phyloP scores from a whole-genome alignment of 2,113 vertebrate species.

The Panthera uncia region DNA sequence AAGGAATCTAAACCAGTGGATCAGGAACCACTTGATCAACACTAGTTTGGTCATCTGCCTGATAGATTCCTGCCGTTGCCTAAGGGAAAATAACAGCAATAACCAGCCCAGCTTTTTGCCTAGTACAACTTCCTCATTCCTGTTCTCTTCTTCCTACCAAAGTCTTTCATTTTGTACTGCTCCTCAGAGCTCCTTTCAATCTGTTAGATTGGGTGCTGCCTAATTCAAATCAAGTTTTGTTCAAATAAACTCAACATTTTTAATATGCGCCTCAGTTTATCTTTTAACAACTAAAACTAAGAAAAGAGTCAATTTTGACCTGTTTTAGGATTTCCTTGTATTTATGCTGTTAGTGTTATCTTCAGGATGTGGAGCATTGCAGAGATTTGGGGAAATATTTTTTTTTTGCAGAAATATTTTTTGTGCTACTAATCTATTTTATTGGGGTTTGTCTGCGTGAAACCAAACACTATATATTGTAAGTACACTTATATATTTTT shows the following conservation, averaged over 20 bases:
- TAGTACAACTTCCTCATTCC: not conserved
- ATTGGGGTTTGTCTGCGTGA: not conserved
- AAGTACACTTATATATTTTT: not conserved
- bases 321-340: not conserved
- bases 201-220: not conserved
- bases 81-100: not conserved
- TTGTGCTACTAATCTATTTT: not conserved
- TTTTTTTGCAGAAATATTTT: not conserved
- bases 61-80: no score
- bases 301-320: not conserved
- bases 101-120: not conserved
- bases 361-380: not conserved
- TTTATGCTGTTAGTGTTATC: not conserved
- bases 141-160: not conserved
- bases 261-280: not conserved
- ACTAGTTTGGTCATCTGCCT: not conserved
- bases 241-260: not conserved
- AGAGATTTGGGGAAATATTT: not conserved
- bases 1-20: not conserved
- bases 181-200: not conserved
- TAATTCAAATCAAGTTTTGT: not conserved
- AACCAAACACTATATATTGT: not conserved
- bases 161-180: not conserved
- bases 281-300: not conserved
- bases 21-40: not conserved